A percentile compares a stretch with the other conserved stretches of the same genome.
These are phyloP conservation scores for Heterocephalus glaber DNA, from an alignment of 2,113 vertebrate genomes.

Conservation along the genomic window DNA sequence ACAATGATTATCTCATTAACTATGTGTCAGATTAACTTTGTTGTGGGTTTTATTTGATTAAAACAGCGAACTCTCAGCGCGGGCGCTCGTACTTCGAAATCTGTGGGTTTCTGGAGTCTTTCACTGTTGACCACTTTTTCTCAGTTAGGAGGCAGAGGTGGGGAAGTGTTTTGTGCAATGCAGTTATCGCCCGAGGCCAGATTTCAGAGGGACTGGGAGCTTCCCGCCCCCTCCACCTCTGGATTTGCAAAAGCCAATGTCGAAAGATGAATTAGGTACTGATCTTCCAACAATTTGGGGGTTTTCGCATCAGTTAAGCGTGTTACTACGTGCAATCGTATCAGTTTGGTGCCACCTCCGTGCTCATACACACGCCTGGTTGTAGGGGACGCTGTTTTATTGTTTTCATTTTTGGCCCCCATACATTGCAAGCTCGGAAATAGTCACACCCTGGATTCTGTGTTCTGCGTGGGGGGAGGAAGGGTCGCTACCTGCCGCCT, in stretches of 20 bases:
- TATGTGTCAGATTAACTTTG: conserved; percentile 66
- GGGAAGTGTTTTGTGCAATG: background rate
- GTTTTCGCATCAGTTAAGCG: background rate
- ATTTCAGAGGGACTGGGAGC: background rate
- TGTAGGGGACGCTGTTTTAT: background rate
- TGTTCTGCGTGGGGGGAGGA: conserved; percentile 49
- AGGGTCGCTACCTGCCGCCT: conserved; percentile 55
- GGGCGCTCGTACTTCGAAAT: background rate
- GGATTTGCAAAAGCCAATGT: background rate
- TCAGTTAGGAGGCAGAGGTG: background rate
- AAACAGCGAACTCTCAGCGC: conserved; percentile 38
- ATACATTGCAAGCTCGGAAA: conserved; percentile 67
- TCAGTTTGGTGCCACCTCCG: background rate
- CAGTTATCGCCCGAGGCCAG: background rate
- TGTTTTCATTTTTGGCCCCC: conserved; percentile 7
- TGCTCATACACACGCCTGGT: background rate
- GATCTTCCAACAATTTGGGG: background rate
- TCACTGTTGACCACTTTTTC: background rate
- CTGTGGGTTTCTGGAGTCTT: background rate
- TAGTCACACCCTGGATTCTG: conserved; percentile 54
- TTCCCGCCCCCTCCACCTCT: rapidly evolving
- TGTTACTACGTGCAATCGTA: background rate
- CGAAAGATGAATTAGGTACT: background rate
- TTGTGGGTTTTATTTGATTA: conserved; percentile 65
- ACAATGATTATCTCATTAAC: conserved; percentile 73